Conservation (phyloP, 2,113 vertebrate species). For the Psettodes erumei region DNA sequence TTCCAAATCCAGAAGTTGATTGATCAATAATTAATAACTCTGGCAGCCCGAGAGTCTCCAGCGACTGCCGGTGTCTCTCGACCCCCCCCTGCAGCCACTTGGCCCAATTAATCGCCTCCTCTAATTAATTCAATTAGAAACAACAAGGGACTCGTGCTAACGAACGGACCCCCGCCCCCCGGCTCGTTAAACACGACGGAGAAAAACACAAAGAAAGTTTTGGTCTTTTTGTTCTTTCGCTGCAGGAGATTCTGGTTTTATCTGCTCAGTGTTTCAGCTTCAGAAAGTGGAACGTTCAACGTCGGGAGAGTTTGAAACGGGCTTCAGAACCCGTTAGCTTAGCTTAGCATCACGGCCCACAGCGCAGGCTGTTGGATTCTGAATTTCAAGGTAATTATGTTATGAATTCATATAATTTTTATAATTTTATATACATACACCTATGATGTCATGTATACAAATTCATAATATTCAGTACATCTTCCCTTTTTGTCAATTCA, state of each 20-base stretch:
- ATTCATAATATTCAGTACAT: too few species aligned
- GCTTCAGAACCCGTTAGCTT: neutral
- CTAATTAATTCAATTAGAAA: conserved; percentile 43
- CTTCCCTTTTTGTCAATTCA: too few species aligned
- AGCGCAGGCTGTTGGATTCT: too few species aligned
- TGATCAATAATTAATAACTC: conserved; percentile 55
- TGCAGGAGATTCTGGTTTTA: conserved; percentile 4
- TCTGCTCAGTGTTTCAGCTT: neutral
- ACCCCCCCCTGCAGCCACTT: conserved; percentile 43
- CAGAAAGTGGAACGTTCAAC: conserved; percentile 14
- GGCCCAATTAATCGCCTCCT: conserved; percentile 45
- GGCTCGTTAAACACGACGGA: conserved; percentile 4
- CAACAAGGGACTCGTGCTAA: conserved; percentile 39
- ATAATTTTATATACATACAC: too few species aligned
- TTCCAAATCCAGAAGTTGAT: conserved; percentile 1
- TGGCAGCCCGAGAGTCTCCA: conserved; percentile 19
- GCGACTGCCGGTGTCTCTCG: conserved; percentile 25
- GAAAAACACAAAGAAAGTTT: conserved; percentile 34
- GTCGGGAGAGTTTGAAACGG: neutral
- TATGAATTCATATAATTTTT: too few species aligned
- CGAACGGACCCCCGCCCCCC: conserved; percentile 5
- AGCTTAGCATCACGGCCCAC: too few species aligned
- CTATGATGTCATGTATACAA: too few species aligned
- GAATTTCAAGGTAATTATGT: too few species aligned
- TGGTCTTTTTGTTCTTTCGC: conserved; percentile 29